A percentile compares a stretch with the other conserved stretches of the same genome.
Evolutionary conservation across 2,113 vertebrate species (phyloP).

Genomic region (Gallinago paraguaiae): DNA sequence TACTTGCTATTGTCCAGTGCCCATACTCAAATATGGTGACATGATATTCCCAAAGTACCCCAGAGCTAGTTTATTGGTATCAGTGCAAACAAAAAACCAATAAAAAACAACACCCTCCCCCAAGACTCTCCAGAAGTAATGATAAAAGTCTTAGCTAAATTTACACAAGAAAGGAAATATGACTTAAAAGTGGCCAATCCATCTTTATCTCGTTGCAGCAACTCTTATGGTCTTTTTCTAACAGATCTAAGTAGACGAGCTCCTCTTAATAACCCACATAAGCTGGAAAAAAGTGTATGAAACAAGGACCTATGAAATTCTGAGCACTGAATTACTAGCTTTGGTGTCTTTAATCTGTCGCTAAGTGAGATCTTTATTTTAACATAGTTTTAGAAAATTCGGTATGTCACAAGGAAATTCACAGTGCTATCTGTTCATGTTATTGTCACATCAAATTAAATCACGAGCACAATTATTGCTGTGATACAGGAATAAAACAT

Average conservation of each 20-base stretch:
- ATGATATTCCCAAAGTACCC: constrained; percentile 65
- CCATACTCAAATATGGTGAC: constrained; percentile 63
- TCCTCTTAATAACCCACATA: constrained; percentile 30
- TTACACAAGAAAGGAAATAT: constrained; percentile 61
- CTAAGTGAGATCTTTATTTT: background rate
- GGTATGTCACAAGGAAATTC: background rate
- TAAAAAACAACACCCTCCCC: background rate
- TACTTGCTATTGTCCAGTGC: constrained; percentile 81
- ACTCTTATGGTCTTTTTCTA: constrained; percentile 23
- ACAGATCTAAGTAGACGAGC: background rate
- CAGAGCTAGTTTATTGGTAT: constrained; percentile 35
- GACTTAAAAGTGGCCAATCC: constrained; percentile 50
- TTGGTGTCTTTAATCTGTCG: background rate
- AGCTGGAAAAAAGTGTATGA: background rate
- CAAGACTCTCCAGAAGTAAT: background rate
- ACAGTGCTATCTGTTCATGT: background rate
- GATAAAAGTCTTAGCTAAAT: constrained; percentile 45
- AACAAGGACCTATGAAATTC: constrained; percentile 27
- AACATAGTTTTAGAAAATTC: background rate
- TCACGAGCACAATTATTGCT: background rate
- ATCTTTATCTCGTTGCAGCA: constrained; percentile 25
- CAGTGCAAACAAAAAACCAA: background rate
- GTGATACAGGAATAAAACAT: background rate
- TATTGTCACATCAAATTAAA: background rate
- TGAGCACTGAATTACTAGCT: constrained; percentile 5